phyloP scores from a whole-genome alignment of 2,113 vertebrate species.

The Climacteris rufus region DNA sequence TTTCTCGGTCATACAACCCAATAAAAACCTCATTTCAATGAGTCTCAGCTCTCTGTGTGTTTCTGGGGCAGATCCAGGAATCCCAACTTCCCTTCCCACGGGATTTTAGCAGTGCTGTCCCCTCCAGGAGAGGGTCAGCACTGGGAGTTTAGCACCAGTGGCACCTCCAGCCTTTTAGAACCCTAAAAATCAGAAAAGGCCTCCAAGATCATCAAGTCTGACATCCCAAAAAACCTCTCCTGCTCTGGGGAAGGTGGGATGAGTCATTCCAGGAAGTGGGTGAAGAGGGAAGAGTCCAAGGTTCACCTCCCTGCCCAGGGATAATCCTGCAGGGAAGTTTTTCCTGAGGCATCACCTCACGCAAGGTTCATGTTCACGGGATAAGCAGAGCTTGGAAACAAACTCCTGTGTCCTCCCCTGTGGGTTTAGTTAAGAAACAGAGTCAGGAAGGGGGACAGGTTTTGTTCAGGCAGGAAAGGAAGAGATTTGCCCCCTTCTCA shows the following conservation, averaged over 20 bases:
- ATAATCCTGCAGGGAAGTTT: neutral
- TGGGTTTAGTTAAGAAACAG: accelerated
- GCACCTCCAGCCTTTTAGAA: neutral
- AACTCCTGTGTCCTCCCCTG: accelerated
- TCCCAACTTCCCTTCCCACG: neutral
- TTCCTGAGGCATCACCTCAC: neutral
- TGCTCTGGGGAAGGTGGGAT: neutral
- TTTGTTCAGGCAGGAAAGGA: neutral
- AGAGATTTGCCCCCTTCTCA: neutral
- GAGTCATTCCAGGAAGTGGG: neutral
- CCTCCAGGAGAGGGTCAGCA: neutral
- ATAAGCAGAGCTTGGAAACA: neutral
- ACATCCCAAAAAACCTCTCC: accelerated
- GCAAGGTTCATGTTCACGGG: accelerated
- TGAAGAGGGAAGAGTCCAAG: neutral
- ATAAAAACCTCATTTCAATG: conserved; percentile 63
- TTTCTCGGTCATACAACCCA: conserved; percentile 29
- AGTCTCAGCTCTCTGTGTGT: neutral
- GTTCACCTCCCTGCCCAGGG: accelerated
- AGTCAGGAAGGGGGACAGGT: accelerated
- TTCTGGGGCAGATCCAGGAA: neutral
- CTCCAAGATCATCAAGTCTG: accelerated
- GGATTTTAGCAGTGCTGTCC: accelerated
- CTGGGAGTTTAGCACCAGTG: neutral
- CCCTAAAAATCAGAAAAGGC: neutral